Base-by-base conservation (phyloP, 2,888 invertebrate species). In the Chrysina gloriosa region DNA sequence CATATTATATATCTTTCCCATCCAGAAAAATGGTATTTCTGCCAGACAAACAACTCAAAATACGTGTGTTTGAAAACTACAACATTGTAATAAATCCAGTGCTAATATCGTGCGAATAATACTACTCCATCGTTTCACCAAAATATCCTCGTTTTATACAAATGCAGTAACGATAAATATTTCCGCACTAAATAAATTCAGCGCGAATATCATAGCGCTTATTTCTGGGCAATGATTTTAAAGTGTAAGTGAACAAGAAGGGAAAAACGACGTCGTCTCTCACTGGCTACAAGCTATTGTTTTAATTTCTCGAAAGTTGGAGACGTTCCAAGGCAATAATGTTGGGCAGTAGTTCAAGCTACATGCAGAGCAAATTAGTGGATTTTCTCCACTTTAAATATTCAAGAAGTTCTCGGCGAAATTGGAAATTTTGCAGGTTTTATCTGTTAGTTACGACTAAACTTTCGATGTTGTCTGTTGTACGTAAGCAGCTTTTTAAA, bases 281-380 rank as follows among this genome's bases (percentile, higher is more conserved):
- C 50, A 11, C 27, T 1, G 14, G 11, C 3, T 42, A 25, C 58
- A 76, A 79, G 80, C 79, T 79, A 79, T 80, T 81, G 80, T 81
- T 81, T 81, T 80, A 80, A 81, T 81, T 81, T 78, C 77, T 77
- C 78, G 75, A 72, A 71, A 76, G 77, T 78, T 81, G 80, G 81
- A 79, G 74, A 72, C 67, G 72, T 75, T 77, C 80, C 81, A 81
- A 77, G 73, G 78, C 76, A 80, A 79, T 80, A 79, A 79, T 77
- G 79, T 77, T 76, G 75, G 74, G 74, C 78, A 78, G 77, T 78
- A 78, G 69, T 66, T 69, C 78, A 78, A 79, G 76, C 78, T 78
- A 77, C 78, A 77, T 79, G 78, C 78, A 76, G 79, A 79, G 79
- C 79, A 79, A 80, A 80, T 80, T 80, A 80, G 79, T 78, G 78